Base-by-base conservation (phyloP, 2,888 invertebrate species). In the Anoplius nigerrimus region DNA sequence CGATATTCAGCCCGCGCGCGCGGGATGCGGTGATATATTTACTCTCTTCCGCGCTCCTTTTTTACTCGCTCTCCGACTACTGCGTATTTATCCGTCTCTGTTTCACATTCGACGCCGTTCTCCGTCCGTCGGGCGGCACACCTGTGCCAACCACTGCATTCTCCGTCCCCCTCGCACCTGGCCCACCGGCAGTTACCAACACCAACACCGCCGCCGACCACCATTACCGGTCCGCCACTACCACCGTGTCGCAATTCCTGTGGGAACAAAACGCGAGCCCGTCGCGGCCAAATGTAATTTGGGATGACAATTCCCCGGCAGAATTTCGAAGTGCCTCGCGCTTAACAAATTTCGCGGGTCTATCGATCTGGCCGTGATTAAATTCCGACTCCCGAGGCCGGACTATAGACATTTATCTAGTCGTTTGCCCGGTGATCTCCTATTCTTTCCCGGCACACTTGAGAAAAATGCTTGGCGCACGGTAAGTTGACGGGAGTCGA, bases 281-380 rank as follows among this genome's bases (percentile, higher is more conserved):
- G 24, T 20, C 15, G 6, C 27, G 46, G 43, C 46, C n/a, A 45
- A 56, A 54, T 46, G 62, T 34, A 55, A 62, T 62, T 62, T 55
- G 46, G 34, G 21, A 46, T 62, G 48, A 48, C 46, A 43, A 22
- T 27, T 55, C 4, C 46, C 20, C 21, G 48, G 48, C 8, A 34
- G 34, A 66, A 72, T 34, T 34, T 34, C 34, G 34, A 11, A 34
- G 34, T 34, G 34, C 34, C 34, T 34, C 34, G 34, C 34, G 34
- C 34, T 34, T 34, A 34, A 34, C 34, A 34, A 34, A 34, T 20
- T 48, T n/a, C 18, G 48, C 48, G 18, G 20, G 48, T 20, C 48
- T 16, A 48, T 20, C 16, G 20, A 48, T 16, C 48, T 48, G 48
- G 48, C 48, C n/a, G n/a, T 20, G 48, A 20, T 48, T 20, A 48